Evolutionary conservation across 92 coral and sea anemone species (phyloP), one percentile per base, ranked within the genome.

Genomic region (Zoanthus solanderi): DNA sequence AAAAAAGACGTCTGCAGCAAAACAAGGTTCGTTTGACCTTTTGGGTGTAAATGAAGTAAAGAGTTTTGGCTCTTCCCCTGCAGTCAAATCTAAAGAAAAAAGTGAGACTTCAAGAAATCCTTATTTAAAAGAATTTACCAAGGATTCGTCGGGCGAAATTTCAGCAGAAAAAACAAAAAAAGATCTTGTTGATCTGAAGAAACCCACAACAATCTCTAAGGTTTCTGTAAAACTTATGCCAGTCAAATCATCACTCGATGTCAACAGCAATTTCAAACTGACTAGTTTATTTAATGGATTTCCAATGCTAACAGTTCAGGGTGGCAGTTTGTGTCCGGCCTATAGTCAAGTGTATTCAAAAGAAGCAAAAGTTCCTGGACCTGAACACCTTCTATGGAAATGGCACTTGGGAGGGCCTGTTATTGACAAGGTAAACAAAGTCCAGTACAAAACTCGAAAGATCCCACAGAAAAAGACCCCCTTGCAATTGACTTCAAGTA

Each of bases 401-500:
- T 95, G 98, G 98, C 89, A 84, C 28, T 77, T 94, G 6, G 98
- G 98, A 12, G 90, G 90, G 5, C 96, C 98, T 18, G 92, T 95
- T 53, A 45, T 75, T 29, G 78, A 67, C 42, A 86, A 77, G 58
- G 84, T 37, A 61, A 87, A 75, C 83, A 87, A 76, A 31, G 79
- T 72, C 34, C 79, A 65, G 44, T 66, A 45, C 34, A 81, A 67
- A 66, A 61, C 53, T 50, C 4, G 44, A 17, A 81, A 81, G 61
- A 66, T 81, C 42, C 75, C 23, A 54, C 61, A 81, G 46, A 81
- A 66, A 65, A 81, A 67, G 44, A 1, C 75, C 29, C 23, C 45
- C 57, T 65, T 81, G 23, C 23, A 23, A 23, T 23, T 23, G 45
- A 66, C 34, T 81, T 67, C 85, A 0, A 81, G 58, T 7, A 81